A percentile compares a stretch with the other conserved stretches of the same genome.
Evolutionary conservation across 37 sponge, comb jelly and placozoan species (phyloP).

Genomic region (Beroe ovata): DNA sequence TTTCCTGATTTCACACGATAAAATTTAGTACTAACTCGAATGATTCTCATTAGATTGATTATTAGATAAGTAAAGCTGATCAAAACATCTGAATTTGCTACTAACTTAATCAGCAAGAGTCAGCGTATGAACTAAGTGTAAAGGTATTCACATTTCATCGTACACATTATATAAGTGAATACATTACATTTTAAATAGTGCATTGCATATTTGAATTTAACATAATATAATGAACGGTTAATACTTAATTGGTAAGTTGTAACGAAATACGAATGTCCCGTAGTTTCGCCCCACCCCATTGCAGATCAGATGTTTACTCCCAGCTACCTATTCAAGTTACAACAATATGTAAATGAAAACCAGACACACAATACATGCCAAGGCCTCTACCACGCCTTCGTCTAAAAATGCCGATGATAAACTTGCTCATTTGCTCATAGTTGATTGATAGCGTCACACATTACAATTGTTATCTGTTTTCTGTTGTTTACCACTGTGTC

Average conservation of each 20-base stretch:
- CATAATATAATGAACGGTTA: not conserved
- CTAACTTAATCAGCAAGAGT: too few species aligned
- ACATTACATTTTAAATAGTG: conserved; percentile 2
- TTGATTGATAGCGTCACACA: conserved; percentile 5
- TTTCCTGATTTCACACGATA: too few species aligned
- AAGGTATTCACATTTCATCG: conserved; percentile 11
- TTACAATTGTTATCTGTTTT: conserved; percentile 9
- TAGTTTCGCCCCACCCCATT: conserved; percentile 13
- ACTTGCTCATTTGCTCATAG: conserved; percentile 5
- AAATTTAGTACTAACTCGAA: not conserved
- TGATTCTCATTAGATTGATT: too few species aligned
- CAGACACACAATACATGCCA: conserved; percentile 6
- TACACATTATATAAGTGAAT: not conserved
- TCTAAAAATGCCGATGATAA: conserved; percentile 10
- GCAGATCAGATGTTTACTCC: conserved; percentile 3
- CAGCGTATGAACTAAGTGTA: too few species aligned
- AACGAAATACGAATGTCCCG: conserved; percentile 13
- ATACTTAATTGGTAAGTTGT: conserved; percentile 10
- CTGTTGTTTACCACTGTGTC: conserved; percentile 5
- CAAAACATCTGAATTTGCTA: too few species aligned
- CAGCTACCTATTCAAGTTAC: too few species aligned
- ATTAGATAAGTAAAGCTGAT: conserved; percentile 1
- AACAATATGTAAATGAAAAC: conserved; percentile 3
- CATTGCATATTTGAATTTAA: too few species aligned
- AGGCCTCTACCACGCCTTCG: conserved; percentile 14